Evolutionary conservation across 2,797 vertebrate species (phyloP), one percentile per base, ranked within the genome.

Genomic region (Syndactyla subalaris): DNA sequence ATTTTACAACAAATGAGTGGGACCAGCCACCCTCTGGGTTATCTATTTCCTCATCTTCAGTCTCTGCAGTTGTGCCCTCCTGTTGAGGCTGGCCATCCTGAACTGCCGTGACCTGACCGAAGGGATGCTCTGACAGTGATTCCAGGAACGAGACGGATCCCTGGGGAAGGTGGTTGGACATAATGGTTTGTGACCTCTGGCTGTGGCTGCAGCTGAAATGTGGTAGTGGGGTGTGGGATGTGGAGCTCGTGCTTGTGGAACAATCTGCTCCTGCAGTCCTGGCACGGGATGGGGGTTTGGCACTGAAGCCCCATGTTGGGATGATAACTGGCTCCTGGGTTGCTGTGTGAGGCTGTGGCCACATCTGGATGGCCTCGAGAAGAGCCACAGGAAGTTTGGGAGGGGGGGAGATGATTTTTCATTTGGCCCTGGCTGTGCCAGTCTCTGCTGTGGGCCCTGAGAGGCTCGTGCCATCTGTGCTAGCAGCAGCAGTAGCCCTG

Each of bases 81-180:
- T 80, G 7, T 80, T 85, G 38, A 30, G 54, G 14, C 73, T 92
- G 88, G 46, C 41, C 62, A 3, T 93, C 4, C 34, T 78, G 92
- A 94, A 86, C 66, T 57, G 70, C 46, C 3, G 6, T 95, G 88
- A 89, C 92, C 94, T 94, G 68, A 85, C 54, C 16, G 0, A 83
- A 39, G 72, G 65, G 76, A 45, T 88, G 65, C 41, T 91, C 68
- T 92, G 94, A 87, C 91, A 77, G 7, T 67, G 76, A 90, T 97
- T 96, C 95, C 95, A 91, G 94, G 95, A 96, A 95, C 54, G 39
- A 81, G 65, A 49, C 11, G 7, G 38, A 51, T 95, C 91, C 88
- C 95, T 55, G 58, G 85, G 95, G 92, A 95, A 93, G 79, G 62
- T 75, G 76, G 89, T 91, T 94, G 76, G 77, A 39, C 89, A 58